Evolutionary conservation across 2,888 invertebrate species (phyloP), one percentile per base, ranked within the genome.

Genomic region (Merodon equestris): DNA sequence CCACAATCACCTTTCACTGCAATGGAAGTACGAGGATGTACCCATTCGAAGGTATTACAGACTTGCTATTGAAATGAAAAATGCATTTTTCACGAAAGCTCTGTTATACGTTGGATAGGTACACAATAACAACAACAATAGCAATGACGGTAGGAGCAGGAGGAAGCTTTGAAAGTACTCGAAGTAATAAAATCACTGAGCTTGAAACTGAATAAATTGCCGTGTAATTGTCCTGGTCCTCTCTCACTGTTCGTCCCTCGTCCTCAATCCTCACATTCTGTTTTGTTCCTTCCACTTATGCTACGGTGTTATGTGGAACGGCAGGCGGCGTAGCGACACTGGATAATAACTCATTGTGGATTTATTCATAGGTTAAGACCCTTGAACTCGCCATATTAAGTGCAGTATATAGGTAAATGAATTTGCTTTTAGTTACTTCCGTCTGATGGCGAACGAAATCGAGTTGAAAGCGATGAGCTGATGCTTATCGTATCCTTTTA

Each of bases 281-380:
- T 27, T 27, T n/a, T n/a, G n/a, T n/a, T n/a, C n/a, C n/a, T n/a
- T n/a, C n/a, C n/a, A n/a, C n/a, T n/a, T n/a, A n/a, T n/a, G n/a
- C n/a, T n/a, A n/a, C n/a, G 27, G 27, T 27, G 27, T 27, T 27
- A 27, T 27, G 27, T 27, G 27, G 2, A 27, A n/a, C 9, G 51
- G 38, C 47, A 17, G 45, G 40, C 42, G 56, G 36, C 9, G 9
- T 40, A 50, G 9, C 45, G 47, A 51, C 27, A 40, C 47, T 60
- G 64, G 48, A 67, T 67, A 77, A 73, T 77, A 67, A 67, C 48
- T 77, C 67, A 77, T 73, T 77, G 67, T 58, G 61, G 67, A 77
- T 72, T 77, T 77, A 77, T 77, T 77, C 77, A 77, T 77, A 72
- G 72, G 72, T 67, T 76, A 72, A 77, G 73, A 72, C 67, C 72